Percentiles rank a stretch among this genome's conserved stretches.
These are phyloP conservation scores for Odontesthes bonariensis DNA, from an alignment of 2,113 vertebrate genomes.

Conservation along the genomic window DNA sequence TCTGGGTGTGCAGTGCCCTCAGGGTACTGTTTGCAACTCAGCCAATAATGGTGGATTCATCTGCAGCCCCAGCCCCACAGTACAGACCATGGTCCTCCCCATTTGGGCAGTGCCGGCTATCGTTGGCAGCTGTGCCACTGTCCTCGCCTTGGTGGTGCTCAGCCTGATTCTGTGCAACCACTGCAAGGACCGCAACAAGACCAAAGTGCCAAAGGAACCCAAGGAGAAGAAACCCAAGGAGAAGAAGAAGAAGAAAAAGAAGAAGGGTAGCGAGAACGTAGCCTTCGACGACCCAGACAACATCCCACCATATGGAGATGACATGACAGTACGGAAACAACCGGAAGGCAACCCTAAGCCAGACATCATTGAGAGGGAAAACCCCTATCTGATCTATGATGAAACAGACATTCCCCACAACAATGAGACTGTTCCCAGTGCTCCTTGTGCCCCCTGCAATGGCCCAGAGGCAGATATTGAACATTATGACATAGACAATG, in stretches of 20 bases:
- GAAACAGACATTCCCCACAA: conserved; percentile 90
- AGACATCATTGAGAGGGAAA: conserved; percentile 96
- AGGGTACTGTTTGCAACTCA: conserved; percentile 85
- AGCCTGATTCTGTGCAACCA: conserved; percentile 95
- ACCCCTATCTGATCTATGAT: conserved; percentile 96
- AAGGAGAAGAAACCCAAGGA: conserved; percentile 92
- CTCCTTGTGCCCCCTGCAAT: conserved; percentile 88
- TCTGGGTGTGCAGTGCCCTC: conserved; percentile 87
- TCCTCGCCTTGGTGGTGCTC: conserved; percentile 92
- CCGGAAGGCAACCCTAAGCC: conserved; percentile 98
- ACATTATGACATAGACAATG: conserved; percentile 98
- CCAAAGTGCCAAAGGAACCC: conserved; percentile 84
- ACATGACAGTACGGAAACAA: conserved; percentile 96
- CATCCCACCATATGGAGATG: conserved; percentile 93
- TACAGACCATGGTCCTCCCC: conserved; percentile 86
- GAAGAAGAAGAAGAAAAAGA: conserved; percentile 97
- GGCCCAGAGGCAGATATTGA: conserved; percentile 90
- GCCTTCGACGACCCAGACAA: conserved; percentile 96
- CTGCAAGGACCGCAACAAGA: conserved; percentile 87
- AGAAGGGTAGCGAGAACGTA: conserved; percentile 97
- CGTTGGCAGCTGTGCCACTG: conserved; percentile 92
- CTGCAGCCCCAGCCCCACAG: conserved; percentile 80
- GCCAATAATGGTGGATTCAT: conserved; percentile 82
- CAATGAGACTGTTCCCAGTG: conserved; percentile 90
- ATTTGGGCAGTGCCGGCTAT: conserved; percentile 97